Base-by-base conservation (phyloP, 1,140 invertebrate genomes). In the Drosophila nannoptera region DNA sequence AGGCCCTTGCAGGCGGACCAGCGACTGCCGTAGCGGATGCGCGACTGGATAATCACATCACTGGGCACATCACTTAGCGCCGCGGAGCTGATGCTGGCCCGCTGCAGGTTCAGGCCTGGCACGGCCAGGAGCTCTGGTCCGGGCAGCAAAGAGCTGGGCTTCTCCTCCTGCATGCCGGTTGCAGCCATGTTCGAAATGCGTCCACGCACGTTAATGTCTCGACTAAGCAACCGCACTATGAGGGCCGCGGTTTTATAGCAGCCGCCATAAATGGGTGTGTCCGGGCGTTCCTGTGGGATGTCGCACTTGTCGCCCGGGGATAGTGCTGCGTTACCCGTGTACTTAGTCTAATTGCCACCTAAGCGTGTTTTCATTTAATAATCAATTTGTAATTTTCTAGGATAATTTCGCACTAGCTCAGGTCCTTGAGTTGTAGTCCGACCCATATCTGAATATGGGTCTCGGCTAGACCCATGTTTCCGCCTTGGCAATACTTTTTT, bases 1-100 rank as follows among this genome's bases (percentile, higher is more conserved):
- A 89, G 43, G 0, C 87, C 87, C 35, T 89, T 86, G 55, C 84
- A 88, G 29, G 87, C 87, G 4, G 84, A 87, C 32, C 81, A 52
- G 5, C 76, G 64, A 36, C 73, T 82, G 5, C 87, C 87, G 50
- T 89, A 89, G 69, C 88, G 66, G 11, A 89, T 89, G 5, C 87
- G 69, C 0, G 84, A 88, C 43, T 84, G 77, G 32, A 89, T 89
- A 38, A 89, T 89, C 50, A 89, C 87, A 67, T 89, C 87, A 32
- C 80, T 83, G 42, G 81, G 80, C 43, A 86, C 80, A 74, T 84
- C 81, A 54, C 87, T 89, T 5, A 89, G 7, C 3, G 81, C 81
- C 7, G 77, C 81, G n/a, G 81, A 86, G 6, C 74, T 84, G 9
- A 86, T 86, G 58, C 81, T 86, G 5, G 77, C 77, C 0, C 81